Base-by-base conservation (phyloP, 2,797 vertebrate genomes). In the Crocodylus rhombifer region DNA sequence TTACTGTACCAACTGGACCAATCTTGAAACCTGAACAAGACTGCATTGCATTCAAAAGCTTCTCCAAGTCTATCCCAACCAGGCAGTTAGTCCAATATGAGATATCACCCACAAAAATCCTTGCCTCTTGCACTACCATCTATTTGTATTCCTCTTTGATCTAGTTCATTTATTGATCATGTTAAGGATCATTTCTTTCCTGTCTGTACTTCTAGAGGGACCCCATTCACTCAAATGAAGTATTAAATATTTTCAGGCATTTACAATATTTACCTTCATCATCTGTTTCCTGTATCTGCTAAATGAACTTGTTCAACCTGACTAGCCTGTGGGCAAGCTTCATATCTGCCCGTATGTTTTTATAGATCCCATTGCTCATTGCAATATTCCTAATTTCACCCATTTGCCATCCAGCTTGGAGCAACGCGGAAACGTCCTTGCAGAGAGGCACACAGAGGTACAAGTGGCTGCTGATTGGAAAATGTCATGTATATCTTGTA, bases 161-260 rank as follows among this genome's bases (percentile, higher is more conserved):
- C 86, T 86, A 55, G 79, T 94, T 91, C 92, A 91, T 67, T 90
- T 92, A 56, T 76, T 84, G 76, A 69, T 67, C 90, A 55, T 82
- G 60, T 36, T 89, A 89, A 91, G 21, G 23, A 21, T 71, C 33
- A 5, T 71, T 25, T 42, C 13, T 23, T 71, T 71, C 69, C 9
- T 42, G 87, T 94, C 76, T 60, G 77, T 67, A 77, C 36, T 80
- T 86, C 88, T 93, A 91, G 90, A 67, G 85, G 8, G 73, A 86
- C 77, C 82, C 36, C 42, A 23, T 51, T 14, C 23, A 42, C 36
- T 73, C 36, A 73, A 12, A 51, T 25, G 23, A 51, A 73, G 36
- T 51, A 73, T 73, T 42, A 73, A 23, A 15, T 21, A 73, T 4
- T 51, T 25, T 73, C 36, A 23, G 18, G 28, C 3, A 62, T 58